Percentiles rank a stretch among this genome's conserved stretches.
phyloP scores from a whole-genome alignment of 2,113 vertebrate genomes.

The Rhabdomys dilectus region DNA sequence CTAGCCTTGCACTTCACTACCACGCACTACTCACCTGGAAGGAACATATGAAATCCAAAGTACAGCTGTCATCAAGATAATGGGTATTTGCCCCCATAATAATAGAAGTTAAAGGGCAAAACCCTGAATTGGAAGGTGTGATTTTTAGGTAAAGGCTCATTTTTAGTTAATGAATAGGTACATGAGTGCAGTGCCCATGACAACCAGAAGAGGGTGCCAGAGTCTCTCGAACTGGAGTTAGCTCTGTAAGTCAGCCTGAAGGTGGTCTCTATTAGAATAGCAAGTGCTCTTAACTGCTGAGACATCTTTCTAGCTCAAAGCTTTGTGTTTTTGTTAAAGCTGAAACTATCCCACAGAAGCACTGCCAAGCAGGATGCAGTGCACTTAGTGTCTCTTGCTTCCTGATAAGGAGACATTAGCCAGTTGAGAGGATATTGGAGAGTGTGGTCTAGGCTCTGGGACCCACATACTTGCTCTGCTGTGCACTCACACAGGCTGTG shows the following conservation, averaged over 20 bases:
- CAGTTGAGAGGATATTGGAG: background rate
- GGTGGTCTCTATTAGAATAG: background rate
- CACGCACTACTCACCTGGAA: background rate
- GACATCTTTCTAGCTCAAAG: background rate
- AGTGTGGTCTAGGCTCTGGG: background rate
- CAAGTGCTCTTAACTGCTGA: background rate
- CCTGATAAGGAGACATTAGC: background rate
- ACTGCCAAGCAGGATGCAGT: background rate
- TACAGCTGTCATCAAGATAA: background rate
- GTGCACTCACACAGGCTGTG: background rate
- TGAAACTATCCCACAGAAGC: background rate
- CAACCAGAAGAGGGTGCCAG: background rate
- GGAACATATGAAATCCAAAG: background rate
- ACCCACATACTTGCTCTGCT: background rate
- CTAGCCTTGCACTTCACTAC: background rate
- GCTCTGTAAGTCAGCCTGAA: background rate
- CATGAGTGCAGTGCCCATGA: background rate
- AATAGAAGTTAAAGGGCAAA: background rate
- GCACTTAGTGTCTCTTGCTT: background rate
- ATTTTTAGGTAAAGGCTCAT: background rate
- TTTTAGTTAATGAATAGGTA: background rate
- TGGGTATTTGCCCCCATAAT: background rate
- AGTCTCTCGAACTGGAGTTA: background rate
- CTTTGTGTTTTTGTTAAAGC: background rate
- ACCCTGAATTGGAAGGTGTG: background rate